Percentiles rank a stretch among this genome's conserved stretches.
phyloP scores from a whole-genome alignment of 2,888 invertebrate species.

The Cheilosia urbana region DNA sequence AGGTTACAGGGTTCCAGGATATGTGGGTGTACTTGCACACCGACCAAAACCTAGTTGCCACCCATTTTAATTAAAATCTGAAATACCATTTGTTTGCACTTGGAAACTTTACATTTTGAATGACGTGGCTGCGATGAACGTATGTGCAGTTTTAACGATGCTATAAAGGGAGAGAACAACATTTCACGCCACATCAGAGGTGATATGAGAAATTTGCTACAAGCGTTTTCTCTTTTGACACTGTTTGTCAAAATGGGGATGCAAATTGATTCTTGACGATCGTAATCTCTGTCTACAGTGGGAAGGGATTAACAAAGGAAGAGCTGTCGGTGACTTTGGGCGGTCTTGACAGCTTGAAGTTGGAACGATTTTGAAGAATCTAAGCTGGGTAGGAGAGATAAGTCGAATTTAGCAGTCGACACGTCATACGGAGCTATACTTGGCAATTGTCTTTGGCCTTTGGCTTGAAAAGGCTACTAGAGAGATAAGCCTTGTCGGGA shows the following conservation, averaged over 20 bases:
- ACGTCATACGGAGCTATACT: too few relatives aligned
- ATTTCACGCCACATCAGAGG: conserved; percentile 5
- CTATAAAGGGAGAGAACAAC: conserved; percentile 1
- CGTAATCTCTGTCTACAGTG: not conserved
- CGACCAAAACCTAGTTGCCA: not conserved
- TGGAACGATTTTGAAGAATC: too few relatives aligned
- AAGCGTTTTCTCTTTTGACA: conserved; percentile 32
- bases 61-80: conserved; percentile 61
- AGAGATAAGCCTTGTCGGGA: too few relatives aligned
- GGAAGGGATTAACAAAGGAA: not conserved
- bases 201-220: conserved; percentile 1
- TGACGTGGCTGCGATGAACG: conserved; percentile 20
- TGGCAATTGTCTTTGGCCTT: too few relatives aligned
- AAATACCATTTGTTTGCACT: conserved; percentile 54
- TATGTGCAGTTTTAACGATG: conserved; percentile 31
- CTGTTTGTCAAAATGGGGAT: conserved; percentile 15
- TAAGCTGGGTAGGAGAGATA: too few relatives aligned
- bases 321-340: too few relatives aligned
- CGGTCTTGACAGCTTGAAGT: too few relatives aligned
- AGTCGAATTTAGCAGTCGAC: too few relatives aligned
- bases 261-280: conserved; percentile 25
- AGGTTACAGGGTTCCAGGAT: conserved; percentile 35
- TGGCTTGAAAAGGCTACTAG: too few relatives aligned
- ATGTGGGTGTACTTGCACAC: not conserved
- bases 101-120: conserved; percentile 39